These are phyloP conservation scores for Lethrus apterus DNA, from an alignment of 1,140 invertebrate genomes.

Conservation along the genomic window DNA sequence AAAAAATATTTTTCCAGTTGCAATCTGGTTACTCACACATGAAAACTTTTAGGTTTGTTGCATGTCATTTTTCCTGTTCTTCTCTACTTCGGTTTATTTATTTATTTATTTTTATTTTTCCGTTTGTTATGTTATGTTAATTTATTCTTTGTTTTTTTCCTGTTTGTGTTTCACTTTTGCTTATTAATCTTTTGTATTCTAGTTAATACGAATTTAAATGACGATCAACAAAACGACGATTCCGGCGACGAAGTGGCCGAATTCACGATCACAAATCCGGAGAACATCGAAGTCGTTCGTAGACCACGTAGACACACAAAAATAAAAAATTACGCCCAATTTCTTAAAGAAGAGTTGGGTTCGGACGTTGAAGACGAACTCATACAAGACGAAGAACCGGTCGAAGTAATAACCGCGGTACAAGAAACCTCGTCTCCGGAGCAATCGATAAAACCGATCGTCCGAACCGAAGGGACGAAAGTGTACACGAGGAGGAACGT, in stretches of 20 bases:
- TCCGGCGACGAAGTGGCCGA: conserved; percentile 22
- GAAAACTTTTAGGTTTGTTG: no score
- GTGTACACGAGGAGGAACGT: conserved; percentile 31
- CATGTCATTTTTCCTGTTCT: no score
- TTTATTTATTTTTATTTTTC: no score
- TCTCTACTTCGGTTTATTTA: no score
- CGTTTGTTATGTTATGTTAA: no score
- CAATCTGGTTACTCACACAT: no score
- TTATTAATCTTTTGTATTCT: no score
- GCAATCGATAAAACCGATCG: conserved; percentile 34
- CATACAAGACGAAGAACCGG: conserved; percentile 31
- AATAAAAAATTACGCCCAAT: conserved; percentile 27
- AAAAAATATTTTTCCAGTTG: no score
- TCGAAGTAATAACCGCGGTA: background rate
- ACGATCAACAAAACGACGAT: conserved; percentile 2
- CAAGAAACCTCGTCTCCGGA: background rate
- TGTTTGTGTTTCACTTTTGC: no score
- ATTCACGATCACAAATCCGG: conserved; percentile 25
- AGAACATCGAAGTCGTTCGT: conserved; percentile 24
- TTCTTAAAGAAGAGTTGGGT: conserved; percentile 27
- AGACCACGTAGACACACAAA: conserved; percentile 19
- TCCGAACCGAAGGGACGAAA: conserved; percentile 36
- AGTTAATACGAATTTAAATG: conserved; percentile 7
- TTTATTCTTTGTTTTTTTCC: no score
- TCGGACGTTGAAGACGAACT: conserved; percentile 32